Base-by-base conservation (phyloP, 1,140 invertebrate genomes). In the Drosophila busckii region DNA sequence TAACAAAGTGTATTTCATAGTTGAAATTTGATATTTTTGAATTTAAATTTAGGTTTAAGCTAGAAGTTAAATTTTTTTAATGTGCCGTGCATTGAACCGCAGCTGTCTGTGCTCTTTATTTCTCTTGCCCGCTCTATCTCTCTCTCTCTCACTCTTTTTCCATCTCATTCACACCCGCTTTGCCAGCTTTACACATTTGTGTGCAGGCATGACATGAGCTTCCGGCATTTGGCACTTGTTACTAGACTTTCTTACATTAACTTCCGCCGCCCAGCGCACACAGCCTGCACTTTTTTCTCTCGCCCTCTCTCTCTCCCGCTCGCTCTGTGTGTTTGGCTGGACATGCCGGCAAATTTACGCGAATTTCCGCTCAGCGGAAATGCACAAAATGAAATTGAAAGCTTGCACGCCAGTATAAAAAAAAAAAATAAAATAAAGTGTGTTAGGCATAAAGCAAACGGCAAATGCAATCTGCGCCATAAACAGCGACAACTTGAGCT, bases 151-250 rank as follows among this genome's bases (percentile, higher is more conserved):
- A 19, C 17, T 16, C 20, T 13, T 13, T 38, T 3, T 38, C 15
- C 12, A 13, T 29, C 2, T 7, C 8, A 31, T 5, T 2, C 19
- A n/a, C 7, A 4, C 17, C 9, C n/a, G 25, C 15, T 5, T 34
- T 46, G 9, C 9, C 5, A 20, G n/a, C 46, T 56, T 48, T 25
- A 10, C 10, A 22, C 31, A 16, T 19, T 44, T 70, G 46, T 48
- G 54, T 49, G 54, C 62, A 70, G 70, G 67, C 58, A 56, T 52
- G 65, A 49, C 73, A 71, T 44, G 62, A 40, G 59, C 75, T 82
- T 80, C 73, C 73, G 73, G 69, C 73, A 80, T 80, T 80, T 82
- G 75, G 68, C 73, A 80, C 73, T 80, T 78, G 73, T 80, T 80
- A 69, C 75, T 82, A 80, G 73, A 82, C n/a, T n/a, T n/a, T n/a